phyloP scores from a whole-genome alignment of 2,888 invertebrate genomes.

The Ennomos fuscantarius region DNA sequence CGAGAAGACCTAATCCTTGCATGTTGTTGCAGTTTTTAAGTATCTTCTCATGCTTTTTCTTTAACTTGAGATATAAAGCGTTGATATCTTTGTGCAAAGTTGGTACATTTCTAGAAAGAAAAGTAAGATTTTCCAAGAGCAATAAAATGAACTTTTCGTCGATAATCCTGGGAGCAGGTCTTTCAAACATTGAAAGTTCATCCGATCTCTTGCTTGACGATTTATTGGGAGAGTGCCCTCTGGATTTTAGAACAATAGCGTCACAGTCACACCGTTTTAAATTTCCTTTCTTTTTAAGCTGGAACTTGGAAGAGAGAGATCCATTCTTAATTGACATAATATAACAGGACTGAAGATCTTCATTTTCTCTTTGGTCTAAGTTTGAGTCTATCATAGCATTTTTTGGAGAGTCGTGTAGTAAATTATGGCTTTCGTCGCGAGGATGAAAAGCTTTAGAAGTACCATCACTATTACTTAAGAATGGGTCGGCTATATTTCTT shows the following conservation, averaged over 20 bases:
- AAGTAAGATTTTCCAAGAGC: conserved; percentile 65
- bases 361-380: conserved; percentile 37
- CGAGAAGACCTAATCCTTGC: conserved; percentile 62
- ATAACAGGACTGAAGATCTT: conserved; percentile 57
- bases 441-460: conserved; percentile 55
- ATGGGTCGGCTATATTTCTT: conserved; percentile 46
- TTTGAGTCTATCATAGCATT: conserved; percentile 29
- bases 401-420: conserved; percentile 33
- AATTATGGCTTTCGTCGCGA: conserved; percentile 49
- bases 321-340: conserved; percentile 59
- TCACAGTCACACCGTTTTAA: conserved; percentile 20
- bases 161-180: conserved; percentile 55
- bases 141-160: conserved; percentile 69
- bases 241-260: conserved; percentile 29
- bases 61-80: conserved; percentile 57
- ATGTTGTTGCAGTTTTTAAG: conserved; percentile 46
- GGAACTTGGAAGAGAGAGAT: conserved; percentile 38
- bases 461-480: conserved; percentile 55
- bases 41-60: conserved; percentile 60
- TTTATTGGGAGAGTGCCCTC: conserved; percentile 24
- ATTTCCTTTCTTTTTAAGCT: conserved; percentile 46
- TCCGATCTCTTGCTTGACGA: conserved; percentile 35
- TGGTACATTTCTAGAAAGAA: conserved; percentile 62
- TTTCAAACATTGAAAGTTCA: conserved; percentile 52
- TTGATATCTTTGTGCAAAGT: conserved; percentile 65